Conservation (phyloP, 2,797 vertebrate genomes). For the Pantherophis alleghaniensis region DNA sequence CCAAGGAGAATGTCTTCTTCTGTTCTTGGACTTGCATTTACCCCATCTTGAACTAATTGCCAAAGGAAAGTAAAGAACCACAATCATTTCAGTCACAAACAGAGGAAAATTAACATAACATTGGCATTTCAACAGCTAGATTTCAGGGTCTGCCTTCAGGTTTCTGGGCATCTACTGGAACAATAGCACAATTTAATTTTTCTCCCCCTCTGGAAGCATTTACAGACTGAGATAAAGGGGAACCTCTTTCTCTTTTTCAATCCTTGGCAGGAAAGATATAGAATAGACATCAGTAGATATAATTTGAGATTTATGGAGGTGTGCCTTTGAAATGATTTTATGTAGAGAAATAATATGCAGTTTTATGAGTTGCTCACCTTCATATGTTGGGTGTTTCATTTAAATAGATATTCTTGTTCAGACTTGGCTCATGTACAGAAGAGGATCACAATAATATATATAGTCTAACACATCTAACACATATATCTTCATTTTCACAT, state of each 20-base stretch:
- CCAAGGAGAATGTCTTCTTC: not conserved
- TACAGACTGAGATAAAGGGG: not conserved
- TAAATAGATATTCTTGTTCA: not conserved
- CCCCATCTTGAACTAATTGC: not conserved
- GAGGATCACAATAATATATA: not conserved
- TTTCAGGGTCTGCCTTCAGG: not conserved
- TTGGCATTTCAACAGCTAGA: not conserved
- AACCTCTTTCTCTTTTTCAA: not conserved
- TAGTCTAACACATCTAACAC: not conserved
- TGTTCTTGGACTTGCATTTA: not conserved
- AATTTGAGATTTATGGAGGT: conserved; percentile 1
- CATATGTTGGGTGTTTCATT: not conserved
- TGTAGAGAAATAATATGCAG: not conserved
- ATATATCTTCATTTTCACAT: not conserved
- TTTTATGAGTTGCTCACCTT: not conserved
- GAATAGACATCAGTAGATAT: not conserved
- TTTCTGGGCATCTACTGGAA: not conserved
- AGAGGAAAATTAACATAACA: not conserved
- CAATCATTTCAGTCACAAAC: not conserved
- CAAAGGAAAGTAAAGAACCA: not conserved
- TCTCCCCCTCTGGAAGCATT: not conserved
- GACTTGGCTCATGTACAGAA: not conserved
- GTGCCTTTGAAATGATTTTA: not conserved
- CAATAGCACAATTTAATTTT: not conserved
- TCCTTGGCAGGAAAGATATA: not conserved